Evolutionary conservation across 1,140 invertebrate genomes (phyloP).

Genomic region (Myzus persicae): DNA sequence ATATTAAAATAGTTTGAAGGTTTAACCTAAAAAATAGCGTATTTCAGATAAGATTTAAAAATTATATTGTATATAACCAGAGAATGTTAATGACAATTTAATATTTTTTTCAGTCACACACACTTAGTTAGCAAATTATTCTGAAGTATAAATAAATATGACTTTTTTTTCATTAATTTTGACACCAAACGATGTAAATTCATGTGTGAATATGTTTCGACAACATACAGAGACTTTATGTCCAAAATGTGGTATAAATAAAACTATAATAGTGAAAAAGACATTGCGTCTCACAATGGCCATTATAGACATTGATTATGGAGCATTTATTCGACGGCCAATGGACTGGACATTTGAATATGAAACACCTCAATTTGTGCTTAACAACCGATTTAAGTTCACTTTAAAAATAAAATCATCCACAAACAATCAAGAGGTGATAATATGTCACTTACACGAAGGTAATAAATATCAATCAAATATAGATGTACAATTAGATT

Average conservation of each 20-base stretch:
- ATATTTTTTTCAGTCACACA: not conserved
- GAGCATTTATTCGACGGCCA: conserved; percentile 40
- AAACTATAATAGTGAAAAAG: not conserved
- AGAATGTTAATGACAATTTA: not conserved
- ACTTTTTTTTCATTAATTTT: conserved; percentile 6
- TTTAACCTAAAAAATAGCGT: not conserved
- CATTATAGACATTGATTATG: conserved; percentile 30
- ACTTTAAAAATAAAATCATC: conserved; percentile 29
- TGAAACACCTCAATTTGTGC: conserved; percentile 26
- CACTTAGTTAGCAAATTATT: not conserved
- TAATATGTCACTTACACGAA: conserved; percentile 44
- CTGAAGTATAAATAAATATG: not conserved
- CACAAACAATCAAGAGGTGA: not conserved
- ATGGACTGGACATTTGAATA: not conserved
- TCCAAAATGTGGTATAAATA: conserved; percentile 40
- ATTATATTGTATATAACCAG: not conserved
- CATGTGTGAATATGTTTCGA: not conserved
- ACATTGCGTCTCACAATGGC: conserved; percentile 37
- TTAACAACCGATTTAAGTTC: conserved; percentile 46
- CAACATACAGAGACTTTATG: conserved; percentile 30
- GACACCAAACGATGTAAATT: not conserved
- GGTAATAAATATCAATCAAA: conserved; percentile 38
- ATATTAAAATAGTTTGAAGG: not conserved
- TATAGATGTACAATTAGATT: conserved; percentile 5
- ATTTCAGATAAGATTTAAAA: not conserved